Conservation (phyloP, 2,113 vertebrate genomes). For the Mormyrus iriodes region DNA sequence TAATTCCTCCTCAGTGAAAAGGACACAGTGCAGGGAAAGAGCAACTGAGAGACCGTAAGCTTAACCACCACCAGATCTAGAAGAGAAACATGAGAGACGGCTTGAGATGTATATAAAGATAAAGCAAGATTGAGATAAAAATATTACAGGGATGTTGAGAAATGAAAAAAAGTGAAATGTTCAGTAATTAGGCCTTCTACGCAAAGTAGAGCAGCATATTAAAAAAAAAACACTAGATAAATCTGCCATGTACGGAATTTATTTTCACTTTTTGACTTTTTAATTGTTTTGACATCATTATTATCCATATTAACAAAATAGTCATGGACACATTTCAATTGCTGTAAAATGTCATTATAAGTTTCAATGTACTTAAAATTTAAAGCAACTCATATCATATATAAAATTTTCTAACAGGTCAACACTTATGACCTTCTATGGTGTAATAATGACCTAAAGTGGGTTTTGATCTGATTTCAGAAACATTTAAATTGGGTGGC, state of each 20-base stretch:
- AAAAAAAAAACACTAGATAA: not conserved
- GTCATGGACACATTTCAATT: not conserved
- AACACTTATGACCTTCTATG: not conserved
- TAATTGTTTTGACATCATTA: not conserved
- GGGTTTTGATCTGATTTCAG: not conserved
- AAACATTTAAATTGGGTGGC: not conserved
- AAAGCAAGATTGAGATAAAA: not conserved
- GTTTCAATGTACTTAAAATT: not conserved
- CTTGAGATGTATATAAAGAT: not conserved
- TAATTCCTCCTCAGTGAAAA: slow-evolving; percentile 41
- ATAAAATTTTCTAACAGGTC: not conserved
- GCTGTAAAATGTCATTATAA: not conserved
- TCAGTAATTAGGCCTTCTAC: not conserved
- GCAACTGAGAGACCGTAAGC: slow-evolving; percentile 28
- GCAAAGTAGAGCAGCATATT: not conserved
- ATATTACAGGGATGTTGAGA: not conserved
- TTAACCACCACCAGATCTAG: slow-evolving; percentile 58
- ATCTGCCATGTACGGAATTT: not conserved
- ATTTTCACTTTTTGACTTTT: not conserved
- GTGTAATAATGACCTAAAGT: not conserved
- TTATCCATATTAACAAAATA: not conserved
- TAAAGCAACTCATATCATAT: not conserved
- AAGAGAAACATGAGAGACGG: slow-evolving; percentile 31
- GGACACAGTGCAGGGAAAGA: slow-evolving; percentile 48
- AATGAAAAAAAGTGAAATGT: not conserved